A percentile compares a stretch with the other conserved stretches of the same genome.
These are phyloP conservation scores for Brevimyrus niger DNA, from an alignment of 2,113 vertebrate species.

Conservation along the genomic window DNA sequence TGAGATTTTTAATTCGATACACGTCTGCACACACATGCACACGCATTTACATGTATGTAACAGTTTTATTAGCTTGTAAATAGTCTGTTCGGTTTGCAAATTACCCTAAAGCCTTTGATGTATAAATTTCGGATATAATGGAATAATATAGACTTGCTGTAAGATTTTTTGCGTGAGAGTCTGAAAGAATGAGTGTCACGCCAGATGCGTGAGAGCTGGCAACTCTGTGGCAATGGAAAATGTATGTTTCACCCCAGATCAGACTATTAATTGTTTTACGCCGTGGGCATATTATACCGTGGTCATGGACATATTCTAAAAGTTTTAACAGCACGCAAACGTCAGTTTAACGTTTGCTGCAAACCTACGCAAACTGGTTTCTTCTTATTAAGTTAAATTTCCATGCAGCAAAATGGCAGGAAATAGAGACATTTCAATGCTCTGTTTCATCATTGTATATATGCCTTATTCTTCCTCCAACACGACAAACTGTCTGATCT, in stretches of 20 bases:
- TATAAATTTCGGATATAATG: neutral
- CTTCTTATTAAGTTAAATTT: neutral
- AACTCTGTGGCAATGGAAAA: neutral
- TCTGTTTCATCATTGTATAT: neutral
- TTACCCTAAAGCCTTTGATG: too few relatives aligned
- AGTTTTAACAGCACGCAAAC: neutral
- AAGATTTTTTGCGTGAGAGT: neutral
- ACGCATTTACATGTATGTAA: neutral
- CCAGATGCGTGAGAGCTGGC: neutral
- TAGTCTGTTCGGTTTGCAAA: too few relatives aligned
- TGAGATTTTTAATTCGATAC: neutral
- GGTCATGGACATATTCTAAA: neutral
- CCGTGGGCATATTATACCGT: neutral
- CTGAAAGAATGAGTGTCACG: neutral
- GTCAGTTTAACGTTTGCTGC: neutral
- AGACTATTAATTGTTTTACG: neutral
- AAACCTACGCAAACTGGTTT: neutral
- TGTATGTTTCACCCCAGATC: neutral
- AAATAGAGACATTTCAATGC: neutral
- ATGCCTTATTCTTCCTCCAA: neutral
- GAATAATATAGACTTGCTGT: neutral
- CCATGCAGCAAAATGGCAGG: neutral
- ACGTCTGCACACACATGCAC: neutral
- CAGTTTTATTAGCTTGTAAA: neutral
- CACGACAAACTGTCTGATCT: neutral